Percentiles rank a stretch among this genome's conserved stretches.
Conservation (phyloP, 2,113 vertebrate genomes). For the Pangasianodon hypophthalmus region DNA sequence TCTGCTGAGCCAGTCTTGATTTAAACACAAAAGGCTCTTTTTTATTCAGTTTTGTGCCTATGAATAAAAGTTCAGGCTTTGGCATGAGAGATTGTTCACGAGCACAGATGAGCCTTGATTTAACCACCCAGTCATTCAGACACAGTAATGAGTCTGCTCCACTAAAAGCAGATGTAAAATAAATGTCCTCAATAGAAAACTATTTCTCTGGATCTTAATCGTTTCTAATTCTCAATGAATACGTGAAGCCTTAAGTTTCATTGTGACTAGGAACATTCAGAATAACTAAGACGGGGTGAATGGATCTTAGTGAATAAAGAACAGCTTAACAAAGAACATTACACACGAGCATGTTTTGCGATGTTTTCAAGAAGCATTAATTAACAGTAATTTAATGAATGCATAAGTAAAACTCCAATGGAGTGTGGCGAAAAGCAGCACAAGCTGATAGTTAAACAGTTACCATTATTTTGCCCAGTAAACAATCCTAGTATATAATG, state of each 20-base stretch:
- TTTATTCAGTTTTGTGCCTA: neutral
- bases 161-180: constrained; percentile 9
- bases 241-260: neutral
- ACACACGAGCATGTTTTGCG: neutral
- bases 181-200: neutral
- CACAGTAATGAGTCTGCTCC: neutral
- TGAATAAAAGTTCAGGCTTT: constrained; percentile 41
- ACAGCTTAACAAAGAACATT: neutral
- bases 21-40: neutral
- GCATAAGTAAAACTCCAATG: neutral
- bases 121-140: neutral
- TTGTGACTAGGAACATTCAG: neutral
- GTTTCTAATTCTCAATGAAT: neutral
- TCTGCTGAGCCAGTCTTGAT: neutral
- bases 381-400: neutral
- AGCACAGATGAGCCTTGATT: neutral
- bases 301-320: neutral
- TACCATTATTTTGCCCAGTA: neutral
- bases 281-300: neutral
- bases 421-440: neutral
- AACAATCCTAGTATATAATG: neutral
- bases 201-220: too few species aligned
- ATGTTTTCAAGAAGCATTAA: neutral
- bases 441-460: neutral
- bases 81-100: constrained; percentile 8